Base-by-base conservation (phyloP, 2,888 invertebrate species). In the Lordiphosa andalusiaca region DNA sequence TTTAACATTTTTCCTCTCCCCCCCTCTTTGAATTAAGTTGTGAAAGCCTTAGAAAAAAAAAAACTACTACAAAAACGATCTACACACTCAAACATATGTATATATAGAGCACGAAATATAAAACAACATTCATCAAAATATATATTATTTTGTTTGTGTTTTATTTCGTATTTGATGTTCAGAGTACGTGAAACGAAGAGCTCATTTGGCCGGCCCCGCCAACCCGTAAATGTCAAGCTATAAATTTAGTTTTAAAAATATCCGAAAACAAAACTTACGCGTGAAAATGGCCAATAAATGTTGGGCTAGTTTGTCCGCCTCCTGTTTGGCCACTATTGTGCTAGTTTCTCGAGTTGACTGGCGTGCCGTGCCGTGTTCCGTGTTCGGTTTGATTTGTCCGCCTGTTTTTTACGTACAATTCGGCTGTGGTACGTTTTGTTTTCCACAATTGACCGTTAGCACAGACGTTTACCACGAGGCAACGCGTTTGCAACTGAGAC, bases 401-500 rank as follows among this genome's bases (percentile, higher is more conserved):
- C 57, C 52, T 48, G 53, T 59, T 23, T 62, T 62, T 53, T 39
- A 44, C 53, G 48, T 25, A 38, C 37, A 30, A 3, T 30, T 10
- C 53, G 51, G 25, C 38, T 21, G n/a, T 40, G 30, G 7, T 46
- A 56, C 61, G 40, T 42, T 16, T 42, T 16, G 16, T 16, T 16
- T 42, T 25, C 12, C 42, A 42, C 42, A 9, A 25, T 61, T 53
- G 64, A 67, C 82, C 75, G 75, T 71, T 68, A 55, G 67, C 66
- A 67, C 63, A 44, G 16, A 44, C 73, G 63, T 72, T 67, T 67
- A 71, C 69, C 73, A 73, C 67, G 74, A 67, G 77, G 83, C 84
- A 74, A 62, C 82, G 78, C 69, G 67, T 72, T 84, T 76, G 74
- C 73, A 84, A 84, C 84, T 84, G 76, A 85, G 62, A 68, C 76